These are phyloP conservation scores for Torymus texanus DNA, from an alignment of 2,888 invertebrate species.

Conservation along the genomic window DNA sequence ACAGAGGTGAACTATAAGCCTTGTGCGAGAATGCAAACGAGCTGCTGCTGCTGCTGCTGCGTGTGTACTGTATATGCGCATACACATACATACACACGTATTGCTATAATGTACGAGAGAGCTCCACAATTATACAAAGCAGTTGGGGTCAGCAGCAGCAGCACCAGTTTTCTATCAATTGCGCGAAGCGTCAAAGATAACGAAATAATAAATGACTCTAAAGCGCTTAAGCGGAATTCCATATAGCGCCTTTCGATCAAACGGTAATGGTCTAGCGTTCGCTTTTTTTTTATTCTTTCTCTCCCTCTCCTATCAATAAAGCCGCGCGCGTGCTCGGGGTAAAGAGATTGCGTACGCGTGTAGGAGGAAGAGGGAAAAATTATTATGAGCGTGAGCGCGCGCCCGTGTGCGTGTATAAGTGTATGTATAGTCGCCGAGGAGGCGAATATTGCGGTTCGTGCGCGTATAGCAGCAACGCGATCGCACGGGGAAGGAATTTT, in stretches of 20 bases:
- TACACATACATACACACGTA: not conserved
- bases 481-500: not conserved
- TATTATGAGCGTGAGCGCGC: not conserved
- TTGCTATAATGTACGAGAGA: no score
- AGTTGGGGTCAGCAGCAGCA: conserved; percentile 1
- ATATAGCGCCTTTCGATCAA: conserved; percentile 49
- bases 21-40: conserved; percentile 29
- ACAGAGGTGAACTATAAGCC: conserved; percentile 19
- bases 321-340: no score
- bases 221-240: conserved; percentile 51
- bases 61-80: not conserved
- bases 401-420: no score
- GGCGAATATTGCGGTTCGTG: not conserved
- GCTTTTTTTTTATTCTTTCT: conserved; percentile 7
- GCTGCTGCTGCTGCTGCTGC: conserved; percentile 10
- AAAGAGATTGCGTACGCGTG: not conserved
- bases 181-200: conserved; percentile 51
- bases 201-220: conserved; percentile 52
- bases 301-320: no score
- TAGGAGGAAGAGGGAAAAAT: conserved; percentile 8
- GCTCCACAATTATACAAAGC: conserved; percentile 12
- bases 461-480: not conserved
- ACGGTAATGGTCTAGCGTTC: conserved; percentile 41
- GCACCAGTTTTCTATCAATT: conserved; percentile 52
- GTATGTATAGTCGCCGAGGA: no score